A percentile compares a stretch with the other conserved stretches of the same genome.
These are phyloP conservation scores for Eubucco bourcierii DNA, from an alignment of 2,113 vertebrate species.

Conservation along the genomic window DNA sequence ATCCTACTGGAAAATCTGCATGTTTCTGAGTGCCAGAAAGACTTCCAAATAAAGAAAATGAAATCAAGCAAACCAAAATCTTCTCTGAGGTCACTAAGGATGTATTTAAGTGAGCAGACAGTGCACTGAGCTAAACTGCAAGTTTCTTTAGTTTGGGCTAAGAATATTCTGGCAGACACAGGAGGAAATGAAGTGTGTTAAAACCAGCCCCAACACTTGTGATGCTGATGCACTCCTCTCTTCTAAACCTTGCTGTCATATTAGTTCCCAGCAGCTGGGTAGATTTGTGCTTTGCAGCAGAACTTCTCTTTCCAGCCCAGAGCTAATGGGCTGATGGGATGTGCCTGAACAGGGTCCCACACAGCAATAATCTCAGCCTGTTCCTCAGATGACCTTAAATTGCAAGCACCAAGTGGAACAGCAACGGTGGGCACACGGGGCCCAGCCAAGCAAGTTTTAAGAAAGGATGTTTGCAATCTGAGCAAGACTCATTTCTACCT, in stretches of 20 bases:
- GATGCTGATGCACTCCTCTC: not conserved
- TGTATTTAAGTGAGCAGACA: not conserved
- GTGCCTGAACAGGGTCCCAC: not conserved
- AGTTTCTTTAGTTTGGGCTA: not conserved
- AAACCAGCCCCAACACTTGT: not conserved
- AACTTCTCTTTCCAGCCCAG: not conserved
- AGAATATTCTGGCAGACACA: not conserved
- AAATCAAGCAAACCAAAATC: not conserved
- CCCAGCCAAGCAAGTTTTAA: not conserved
- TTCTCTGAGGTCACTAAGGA: not conserved
- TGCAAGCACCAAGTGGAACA: not conserved
- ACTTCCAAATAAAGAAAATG: not conserved
- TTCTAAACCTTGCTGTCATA: not conserved
- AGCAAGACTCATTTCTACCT: not conserved
- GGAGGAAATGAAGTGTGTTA: not conserved
- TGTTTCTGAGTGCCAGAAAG: not conserved
- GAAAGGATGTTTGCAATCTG: not conserved
- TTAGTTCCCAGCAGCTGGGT: not conserved
- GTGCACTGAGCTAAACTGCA: not conserved
- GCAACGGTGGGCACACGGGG: too few species aligned
- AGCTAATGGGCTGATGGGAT: not conserved
- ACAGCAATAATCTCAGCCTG: not conserved
- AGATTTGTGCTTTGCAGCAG: not conserved
- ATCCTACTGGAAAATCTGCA: not conserved
- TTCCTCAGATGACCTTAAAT: not conserved